A percentile compares a stretch with the other conserved stretches of the same genome.
These are phyloP conservation scores for Elysia crispata DNA, from an alignment of 2,888 invertebrate genomes.

Conservation along the genomic window DNA sequence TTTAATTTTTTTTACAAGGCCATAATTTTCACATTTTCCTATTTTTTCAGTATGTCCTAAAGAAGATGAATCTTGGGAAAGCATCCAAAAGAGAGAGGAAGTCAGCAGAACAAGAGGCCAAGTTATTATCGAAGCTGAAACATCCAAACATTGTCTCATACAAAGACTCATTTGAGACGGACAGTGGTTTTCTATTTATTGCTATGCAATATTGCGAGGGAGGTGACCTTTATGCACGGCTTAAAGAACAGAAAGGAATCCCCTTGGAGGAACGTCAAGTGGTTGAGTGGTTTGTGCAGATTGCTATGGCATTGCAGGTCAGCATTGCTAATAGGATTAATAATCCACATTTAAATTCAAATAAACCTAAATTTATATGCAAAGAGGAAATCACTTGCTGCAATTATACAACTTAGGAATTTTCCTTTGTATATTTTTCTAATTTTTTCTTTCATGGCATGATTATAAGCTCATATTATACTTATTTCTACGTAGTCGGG, in stretches of 20 bases:
- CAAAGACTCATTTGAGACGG: slow-evolving; percentile 78
- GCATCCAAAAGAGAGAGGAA: slow-evolving; percentile 75
- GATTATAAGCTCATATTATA: too few relatives aligned
- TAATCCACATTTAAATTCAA: too few relatives aligned
- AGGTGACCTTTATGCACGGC: slow-evolving; percentile 78
- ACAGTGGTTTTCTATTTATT: slow-evolving; percentile 77
- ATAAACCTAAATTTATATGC: too few relatives aligned
- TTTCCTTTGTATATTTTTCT: too few relatives aligned
- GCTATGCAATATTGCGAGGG: slow-evolving; percentile 79
- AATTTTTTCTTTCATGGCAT: too few relatives aligned
- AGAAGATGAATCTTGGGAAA: slow-evolving; percentile 76
- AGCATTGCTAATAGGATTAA: background rate
- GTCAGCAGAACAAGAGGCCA: slow-evolving; percentile 78
- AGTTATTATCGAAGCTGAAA: slow-evolving; percentile 77
- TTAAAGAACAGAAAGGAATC: slow-evolving; percentile 76
- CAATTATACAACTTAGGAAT: too few relatives aligned
- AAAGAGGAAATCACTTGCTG: too few relatives aligned
- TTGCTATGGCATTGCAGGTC: slow-evolving; percentile 79
- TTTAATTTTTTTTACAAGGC: too few relatives aligned
- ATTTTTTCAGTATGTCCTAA: slow-evolving; percentile 77
- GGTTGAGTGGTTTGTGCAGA: slow-evolving; percentile 80
- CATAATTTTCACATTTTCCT: too few relatives aligned
- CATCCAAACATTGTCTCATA: slow-evolving; percentile 80
- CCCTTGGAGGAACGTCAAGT: slow-evolving; percentile 77
- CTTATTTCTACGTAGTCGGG: too few relatives aligned